Conservation (phyloP, 2,113 vertebrate genomes). For the Oxyura jamaicensis region DNA sequence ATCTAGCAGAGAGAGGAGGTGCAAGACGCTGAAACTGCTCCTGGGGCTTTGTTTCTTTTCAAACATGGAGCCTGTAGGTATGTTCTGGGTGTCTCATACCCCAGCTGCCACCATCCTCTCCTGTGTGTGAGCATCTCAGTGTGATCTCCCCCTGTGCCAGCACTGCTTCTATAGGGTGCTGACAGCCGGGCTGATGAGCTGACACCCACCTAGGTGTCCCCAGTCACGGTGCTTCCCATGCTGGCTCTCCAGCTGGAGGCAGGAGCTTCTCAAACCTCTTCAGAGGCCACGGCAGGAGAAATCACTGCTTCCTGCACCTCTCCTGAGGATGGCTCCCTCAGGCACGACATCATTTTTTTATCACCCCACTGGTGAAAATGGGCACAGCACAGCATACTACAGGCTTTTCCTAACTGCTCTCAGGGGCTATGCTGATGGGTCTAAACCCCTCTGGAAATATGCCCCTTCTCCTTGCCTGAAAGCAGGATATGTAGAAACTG, state of each 20-base stretch:
- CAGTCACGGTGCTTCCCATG: rapidly evolving
- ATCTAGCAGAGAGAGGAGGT: background rate
- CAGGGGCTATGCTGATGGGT: background rate
- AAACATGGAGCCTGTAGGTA: background rate
- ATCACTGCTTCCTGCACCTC: rapidly evolving
- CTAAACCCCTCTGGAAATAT: background rate
- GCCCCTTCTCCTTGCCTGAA: background rate
- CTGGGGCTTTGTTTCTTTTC: background rate
- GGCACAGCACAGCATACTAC: background rate
- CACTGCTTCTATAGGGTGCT: background rate
- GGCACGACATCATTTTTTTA: background rate
- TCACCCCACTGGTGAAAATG: background rate
- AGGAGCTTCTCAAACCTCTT: background rate
- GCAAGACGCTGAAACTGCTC: background rate
- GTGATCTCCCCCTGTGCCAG: background rate
- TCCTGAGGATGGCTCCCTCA: background rate
- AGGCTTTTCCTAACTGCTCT: background rate
- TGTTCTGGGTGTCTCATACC: background rate
- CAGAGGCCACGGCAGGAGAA: background rate
- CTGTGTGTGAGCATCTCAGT: background rate
- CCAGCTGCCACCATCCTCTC: background rate
- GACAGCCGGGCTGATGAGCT: background rate
- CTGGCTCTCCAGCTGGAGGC: background rate
- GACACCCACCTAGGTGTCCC: background rate
- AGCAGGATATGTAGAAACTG: background rate